A percentile compares a stretch with the other conserved stretches of the same genome.
These are phyloP conservation scores for Aurelia sp. DNA, from an alignment of 30 jellyfish, hydroid and myxozoan species.

Conservation along the genomic window DNA sequence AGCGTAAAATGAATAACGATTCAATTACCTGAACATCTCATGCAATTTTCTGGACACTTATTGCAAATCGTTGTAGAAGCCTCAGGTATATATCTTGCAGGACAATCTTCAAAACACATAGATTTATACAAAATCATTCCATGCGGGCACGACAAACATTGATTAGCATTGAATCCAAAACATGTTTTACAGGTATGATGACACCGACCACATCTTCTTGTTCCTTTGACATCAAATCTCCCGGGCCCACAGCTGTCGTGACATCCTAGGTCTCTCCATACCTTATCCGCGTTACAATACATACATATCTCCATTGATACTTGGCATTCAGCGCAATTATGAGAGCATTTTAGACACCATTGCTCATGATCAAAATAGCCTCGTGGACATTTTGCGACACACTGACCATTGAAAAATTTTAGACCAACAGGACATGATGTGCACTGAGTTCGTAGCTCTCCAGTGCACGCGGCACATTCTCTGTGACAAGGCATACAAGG, in stretches of 20 bases:
- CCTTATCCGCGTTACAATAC: constrained; percentile 69
- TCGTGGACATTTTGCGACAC: constrained; percentile 69
- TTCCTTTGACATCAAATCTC: constrained; percentile 42
- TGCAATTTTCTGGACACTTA: constrained; percentile 67
- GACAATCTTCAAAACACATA: constrained; percentile 72
- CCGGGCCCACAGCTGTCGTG: constrained; percentile 69
- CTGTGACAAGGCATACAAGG: constrained; percentile 81
- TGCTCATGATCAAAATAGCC: constrained; percentile 64
- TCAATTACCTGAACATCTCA: constrained; percentile 65
- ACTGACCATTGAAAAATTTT: constrained; percentile 46
- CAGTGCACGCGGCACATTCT: constrained; percentile 62
- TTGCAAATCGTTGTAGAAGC: constrained; percentile 63
- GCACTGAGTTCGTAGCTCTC: constrained; percentile 52
- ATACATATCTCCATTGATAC: constrained; percentile 75
- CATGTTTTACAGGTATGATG: constrained; percentile 67
- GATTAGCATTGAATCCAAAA: constrained; percentile 72
- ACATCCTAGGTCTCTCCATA: constrained; percentile 81
- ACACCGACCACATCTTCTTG: constrained; percentile 67
- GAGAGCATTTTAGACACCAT: constrained; percentile 84
- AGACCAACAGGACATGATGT: constrained; percentile 55
- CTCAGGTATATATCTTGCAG: constrained; percentile 60
- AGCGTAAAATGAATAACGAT: neutral
- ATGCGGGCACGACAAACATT: constrained; percentile 71
- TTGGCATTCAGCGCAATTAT: constrained; percentile 80
- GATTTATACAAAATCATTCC: constrained; percentile 55